These are phyloP conservation scores for Argentina silus DNA, from an alignment of 2,797 vertebrate species.

Conservation along the genomic window DNA sequence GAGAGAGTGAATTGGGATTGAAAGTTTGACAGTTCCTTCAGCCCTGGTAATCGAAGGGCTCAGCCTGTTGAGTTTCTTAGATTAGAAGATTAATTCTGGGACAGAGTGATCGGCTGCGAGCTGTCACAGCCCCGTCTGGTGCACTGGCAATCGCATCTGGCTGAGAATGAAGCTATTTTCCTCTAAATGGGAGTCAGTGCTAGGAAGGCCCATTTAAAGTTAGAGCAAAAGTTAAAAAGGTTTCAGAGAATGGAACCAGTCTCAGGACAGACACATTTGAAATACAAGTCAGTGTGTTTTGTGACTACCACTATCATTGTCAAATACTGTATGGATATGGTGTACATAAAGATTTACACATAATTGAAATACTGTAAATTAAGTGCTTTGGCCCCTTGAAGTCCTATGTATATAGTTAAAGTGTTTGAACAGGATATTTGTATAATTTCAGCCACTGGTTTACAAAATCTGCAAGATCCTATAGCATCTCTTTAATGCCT, in stretches of 20 bases:
- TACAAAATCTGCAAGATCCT: no score
- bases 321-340: neutral
- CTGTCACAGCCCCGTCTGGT: neutral
- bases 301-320: neutral
- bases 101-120: neutral
- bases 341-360: neutral
- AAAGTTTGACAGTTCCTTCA: neutral
- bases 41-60: slow-evolving; percentile 22
- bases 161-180: slow-evolving; percentile 13
- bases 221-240: neutral
- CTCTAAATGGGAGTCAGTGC: slow-evolving; percentile 20
- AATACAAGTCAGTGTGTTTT: neutral
- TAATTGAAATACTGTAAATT: no score
- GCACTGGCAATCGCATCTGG: neutral
- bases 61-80: slow-evolving; percentile 13
- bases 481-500: no score
- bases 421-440: no score
- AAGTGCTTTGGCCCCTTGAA: no score
- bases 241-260: neutral
- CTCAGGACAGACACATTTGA: neutral
- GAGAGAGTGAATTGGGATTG: neutral
- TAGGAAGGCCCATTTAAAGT: neutral
- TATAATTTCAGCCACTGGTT: no score
- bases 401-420: no score
- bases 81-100: slow-evolving; percentile 23